Conservation (phyloP, 2,888 invertebrate species). For the Syrphus vitripennis region DNA sequence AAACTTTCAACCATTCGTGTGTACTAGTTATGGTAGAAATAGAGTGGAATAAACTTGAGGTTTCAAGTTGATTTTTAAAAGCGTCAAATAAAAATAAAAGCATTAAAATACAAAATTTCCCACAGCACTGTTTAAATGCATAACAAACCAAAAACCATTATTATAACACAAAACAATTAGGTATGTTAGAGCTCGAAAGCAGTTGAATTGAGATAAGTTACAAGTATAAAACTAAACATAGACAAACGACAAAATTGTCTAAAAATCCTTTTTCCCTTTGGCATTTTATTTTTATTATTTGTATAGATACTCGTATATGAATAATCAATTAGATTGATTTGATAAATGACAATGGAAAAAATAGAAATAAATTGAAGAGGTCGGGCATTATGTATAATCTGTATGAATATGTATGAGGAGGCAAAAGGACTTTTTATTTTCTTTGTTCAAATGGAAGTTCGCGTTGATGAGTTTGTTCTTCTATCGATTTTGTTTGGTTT, state of each 20-base stretch:
- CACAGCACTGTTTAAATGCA: background rate
- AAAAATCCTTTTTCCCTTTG: background rate
- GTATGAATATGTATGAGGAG: background rate
- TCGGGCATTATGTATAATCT: background rate
- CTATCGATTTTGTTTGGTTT: constrained; percentile 5
- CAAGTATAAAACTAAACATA: background rate
- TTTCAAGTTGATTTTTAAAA: too few species aligned
- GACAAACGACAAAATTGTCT: constrained; percentile 18
- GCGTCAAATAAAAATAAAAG: too few species aligned
- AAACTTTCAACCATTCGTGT: too few species aligned
- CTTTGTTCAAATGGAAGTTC: background rate
- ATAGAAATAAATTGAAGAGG: background rate
- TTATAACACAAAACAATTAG: too few species aligned
- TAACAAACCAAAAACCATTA: constrained; percentile 6
- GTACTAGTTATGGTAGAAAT: too few species aligned
- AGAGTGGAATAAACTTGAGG: too few species aligned
- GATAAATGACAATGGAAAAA: constrained; percentile 10
- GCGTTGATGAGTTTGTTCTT: background rate
- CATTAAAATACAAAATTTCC: too few species aligned
- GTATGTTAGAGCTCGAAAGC: background rate
- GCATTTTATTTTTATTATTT: background rate
- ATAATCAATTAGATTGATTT: constrained; percentile 30
- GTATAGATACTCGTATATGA: too few species aligned
- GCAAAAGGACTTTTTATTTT: background rate
- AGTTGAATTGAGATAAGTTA: background rate